Conservation (phyloP, 2,113 vertebrate genomes). For the Cyprinodon variegatus region DNA sequence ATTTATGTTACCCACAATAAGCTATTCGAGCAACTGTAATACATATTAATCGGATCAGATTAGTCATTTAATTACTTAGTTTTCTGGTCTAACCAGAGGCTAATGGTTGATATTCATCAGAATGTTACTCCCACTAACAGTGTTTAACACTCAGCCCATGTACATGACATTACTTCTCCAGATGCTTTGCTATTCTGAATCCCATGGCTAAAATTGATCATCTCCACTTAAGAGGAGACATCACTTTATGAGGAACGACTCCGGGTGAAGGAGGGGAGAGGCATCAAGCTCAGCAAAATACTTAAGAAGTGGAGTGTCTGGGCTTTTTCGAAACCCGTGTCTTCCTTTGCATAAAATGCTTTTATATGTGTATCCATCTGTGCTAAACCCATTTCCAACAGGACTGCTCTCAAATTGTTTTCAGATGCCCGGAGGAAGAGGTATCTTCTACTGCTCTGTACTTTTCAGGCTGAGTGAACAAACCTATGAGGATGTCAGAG, state of each 20-base stretch:
- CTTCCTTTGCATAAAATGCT: constrained; percentile 53
- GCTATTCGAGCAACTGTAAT: constrained; percentile 18
- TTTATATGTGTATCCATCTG: constrained; percentile 64
- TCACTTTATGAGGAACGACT: constrained; percentile 45
- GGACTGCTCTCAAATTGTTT: constrained; percentile 45
- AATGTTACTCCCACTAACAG: constrained; percentile 27
- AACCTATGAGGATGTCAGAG: constrained; percentile 25
- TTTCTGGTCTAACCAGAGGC: constrained; percentile 24
- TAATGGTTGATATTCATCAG: constrained; percentile 32
- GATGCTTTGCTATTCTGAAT: constrained; percentile 51
- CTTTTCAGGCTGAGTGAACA: constrained; percentile 34
- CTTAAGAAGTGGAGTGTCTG: constrained; percentile 39
- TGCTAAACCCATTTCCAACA: constrained; percentile 48
- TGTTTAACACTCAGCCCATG: constrained; percentile 39
- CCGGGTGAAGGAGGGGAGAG: constrained; percentile 1
- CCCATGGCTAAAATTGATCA: constrained; percentile 60
- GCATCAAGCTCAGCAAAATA: constrained; percentile 18
- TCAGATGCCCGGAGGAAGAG: constrained; percentile 33
- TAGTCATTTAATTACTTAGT: constrained; percentile 41
- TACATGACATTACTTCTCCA: constrained; percentile 34
- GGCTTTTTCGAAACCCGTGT: constrained; percentile 33
- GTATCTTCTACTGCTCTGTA: constrained; percentile 33
- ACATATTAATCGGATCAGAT: constrained; percentile 55
- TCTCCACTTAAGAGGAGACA: constrained; percentile 47
- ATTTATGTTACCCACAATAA: constrained; percentile 24